Base-by-base conservation (phyloP, 2,797 vertebrate species). In the Parotocinclus haroldoi region DNA sequence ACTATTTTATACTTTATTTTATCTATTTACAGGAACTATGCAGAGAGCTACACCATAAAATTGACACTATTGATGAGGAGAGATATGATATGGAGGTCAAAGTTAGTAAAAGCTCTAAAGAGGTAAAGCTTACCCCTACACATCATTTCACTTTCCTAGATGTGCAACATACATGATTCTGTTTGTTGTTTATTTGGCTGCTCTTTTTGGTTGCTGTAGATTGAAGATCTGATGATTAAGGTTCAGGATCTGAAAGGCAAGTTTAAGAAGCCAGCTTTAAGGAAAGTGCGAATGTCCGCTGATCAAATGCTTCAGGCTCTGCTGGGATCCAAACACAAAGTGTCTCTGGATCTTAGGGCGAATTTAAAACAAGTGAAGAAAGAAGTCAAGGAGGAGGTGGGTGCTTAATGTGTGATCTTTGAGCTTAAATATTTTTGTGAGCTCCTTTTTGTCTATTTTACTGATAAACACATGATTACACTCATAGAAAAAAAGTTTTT, bases 341-440 rank as follows among this genome's bases (percentile, higher is more conserved):
- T 95, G 79, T 91, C 87, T 84, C 91, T 95, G 92, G 93, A 95
- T 68, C 89, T 94, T 70, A 80, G 93, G 52, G 90, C 92, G 81
- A 94, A 93, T 82, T 87, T 95, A 72, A 94, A 94, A 81, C 92
- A 94, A 79, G 93, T 94, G 70, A 94, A 94, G 88, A 95, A 94
- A 80, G 93, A 95, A 73, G 92, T 85, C 45, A 81, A 94, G 67
- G 93, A 95, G 86, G 93, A 85, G 81, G 81, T 84, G 67, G 48
- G 78, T 19, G 3, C 42, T 16, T 10, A 13, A 42, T 13, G 16
- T 42, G 10, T 8, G 6, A n/a, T 68, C 14, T 12, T 54, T 27
- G 16, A 27, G 2, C 5, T 12, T 18, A 7, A 42, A 8, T 9
- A 4, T 27, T 13, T 13, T 27, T 27, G 27, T 27, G 27, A 27